Conservation (phyloP, 2,888 invertebrate species). For the Blastobasis lacticolella region DNA sequence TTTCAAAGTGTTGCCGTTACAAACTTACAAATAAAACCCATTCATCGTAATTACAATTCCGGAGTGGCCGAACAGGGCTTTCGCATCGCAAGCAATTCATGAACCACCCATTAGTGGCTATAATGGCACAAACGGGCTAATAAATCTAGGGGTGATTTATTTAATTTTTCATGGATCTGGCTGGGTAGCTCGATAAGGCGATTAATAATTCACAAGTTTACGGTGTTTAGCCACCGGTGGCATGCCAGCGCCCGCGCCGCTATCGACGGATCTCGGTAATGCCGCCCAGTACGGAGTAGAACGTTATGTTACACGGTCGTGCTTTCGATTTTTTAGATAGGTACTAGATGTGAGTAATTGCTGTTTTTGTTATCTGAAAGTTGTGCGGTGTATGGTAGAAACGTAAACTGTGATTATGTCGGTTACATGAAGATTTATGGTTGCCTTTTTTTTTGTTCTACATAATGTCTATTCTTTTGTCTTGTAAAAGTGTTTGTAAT, state of each 20-base stretch:
- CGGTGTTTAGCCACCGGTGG: slow-evolving; percentile 65
- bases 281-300: slow-evolving; percentile 34
- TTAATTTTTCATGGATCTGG: slow-evolving; percentile 60
- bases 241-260: slow-evolving; percentile 38
- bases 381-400: too few relatives aligned
- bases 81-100: slow-evolving; percentile 8
- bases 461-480: too few relatives aligned
- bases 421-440: too few relatives aligned
- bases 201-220: slow-evolving; percentile 73
- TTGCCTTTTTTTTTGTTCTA: too few relatives aligned
- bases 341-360: too few relatives aligned
- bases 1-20: too few relatives aligned
- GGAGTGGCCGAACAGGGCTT: not conserved
- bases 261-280: slow-evolving; percentile 58
- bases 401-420: too few relatives aligned
- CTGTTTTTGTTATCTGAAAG: too few relatives aligned
- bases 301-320: not conserved
- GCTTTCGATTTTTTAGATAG: too few relatives aligned
- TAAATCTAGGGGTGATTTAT: slow-evolving; percentile 61
- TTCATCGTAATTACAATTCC: too few relatives aligned
- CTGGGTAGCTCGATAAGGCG: slow-evolving; percentile 52
- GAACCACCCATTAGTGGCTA: slow-evolving; percentile 17
- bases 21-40: too few relatives aligned
- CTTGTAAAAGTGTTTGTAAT: too few relatives aligned
- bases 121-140: slow-evolving; percentile 26